phyloP scores from a whole-genome alignment of 2,888 invertebrate species.

The Hirtodrosophila duncani region DNA sequence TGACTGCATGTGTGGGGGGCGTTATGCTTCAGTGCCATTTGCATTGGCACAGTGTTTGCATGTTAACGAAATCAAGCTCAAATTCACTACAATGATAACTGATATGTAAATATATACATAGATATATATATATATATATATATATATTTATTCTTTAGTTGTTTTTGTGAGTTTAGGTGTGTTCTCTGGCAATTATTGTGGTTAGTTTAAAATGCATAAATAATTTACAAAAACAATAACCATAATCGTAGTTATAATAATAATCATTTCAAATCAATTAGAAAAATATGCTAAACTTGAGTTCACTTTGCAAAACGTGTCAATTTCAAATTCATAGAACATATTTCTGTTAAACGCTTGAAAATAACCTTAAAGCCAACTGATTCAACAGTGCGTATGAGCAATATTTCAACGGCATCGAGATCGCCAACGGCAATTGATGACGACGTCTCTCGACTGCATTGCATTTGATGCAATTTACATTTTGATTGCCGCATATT shows the following conservation, averaged over 20 bases:
- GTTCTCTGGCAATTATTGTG: no score
- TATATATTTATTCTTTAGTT: no score
- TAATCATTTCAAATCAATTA: slow-evolving; percentile 40
- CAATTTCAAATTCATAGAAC: slow-evolving; percentile 35
- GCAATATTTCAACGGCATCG: slow-evolving; percentile 44
- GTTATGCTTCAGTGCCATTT: not conserved
- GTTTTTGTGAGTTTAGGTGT: no score
- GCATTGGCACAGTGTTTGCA: no score
- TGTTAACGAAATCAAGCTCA: no score
- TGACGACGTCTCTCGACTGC: slow-evolving; percentile 27
- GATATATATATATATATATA: no score
- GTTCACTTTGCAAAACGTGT: slow-evolving; percentile 40
- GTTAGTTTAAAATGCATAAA: slow-evolving; percentile 19
- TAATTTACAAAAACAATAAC: slow-evolving; percentile 16
- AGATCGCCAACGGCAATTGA: slow-evolving; percentile 37
- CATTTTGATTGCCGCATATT: slow-evolving; percentile 66
- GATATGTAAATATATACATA: no score
- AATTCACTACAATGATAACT: no score
- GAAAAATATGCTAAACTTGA: slow-evolving; percentile 43
- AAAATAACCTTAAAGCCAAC: slow-evolving; percentile 48
- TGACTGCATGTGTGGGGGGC: slow-evolving; percentile 4
- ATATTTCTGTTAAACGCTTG: slow-evolving; percentile 32
- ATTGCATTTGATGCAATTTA: slow-evolving; percentile 57
- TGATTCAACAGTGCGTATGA: slow-evolving; percentile 51
- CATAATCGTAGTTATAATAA: slow-evolving; percentile 20